Percentiles rank a stretch among this genome's conserved stretches.
Evolutionary conservation across 1,140 invertebrate genomes (phyloP).

Genomic region (Drosophila varians): DNA sequence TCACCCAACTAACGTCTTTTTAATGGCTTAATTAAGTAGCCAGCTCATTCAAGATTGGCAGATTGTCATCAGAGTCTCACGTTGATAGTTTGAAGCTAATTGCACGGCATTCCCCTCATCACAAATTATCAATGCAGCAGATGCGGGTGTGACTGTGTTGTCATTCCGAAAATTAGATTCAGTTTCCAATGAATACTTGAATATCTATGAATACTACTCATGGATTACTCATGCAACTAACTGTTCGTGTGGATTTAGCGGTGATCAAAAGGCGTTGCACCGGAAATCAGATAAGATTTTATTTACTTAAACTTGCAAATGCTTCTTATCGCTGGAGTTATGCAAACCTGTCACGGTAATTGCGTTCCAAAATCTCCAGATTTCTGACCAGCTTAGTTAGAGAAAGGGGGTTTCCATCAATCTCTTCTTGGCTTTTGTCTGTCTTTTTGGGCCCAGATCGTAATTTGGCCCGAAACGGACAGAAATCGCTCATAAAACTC

Average conservation of each 20-base stretch:
- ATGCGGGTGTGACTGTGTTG: constrained; percentile 1
- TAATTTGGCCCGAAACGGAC: constrained; percentile 52
- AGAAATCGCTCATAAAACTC: constrained; percentile 72
- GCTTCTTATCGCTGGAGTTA: background rate
- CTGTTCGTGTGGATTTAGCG: background rate
- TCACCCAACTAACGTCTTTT: constrained; percentile 24
- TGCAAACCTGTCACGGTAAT: background rate
- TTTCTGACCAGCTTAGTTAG: background rate
- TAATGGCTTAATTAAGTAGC: constrained; percentile 51
- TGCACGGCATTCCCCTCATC: constrained; percentile 1
- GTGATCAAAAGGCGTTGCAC: background rate
- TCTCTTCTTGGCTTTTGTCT: constrained; percentile 30
- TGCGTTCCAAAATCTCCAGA: constrained; percentile 1
- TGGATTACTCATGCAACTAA: constrained; percentile 16
- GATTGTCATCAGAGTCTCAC: constrained; percentile 57
- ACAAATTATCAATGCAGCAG: background rate
- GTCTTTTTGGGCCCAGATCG: constrained; percentile 14
- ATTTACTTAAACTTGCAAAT: background rate
- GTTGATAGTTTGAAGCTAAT: constrained; percentile 17
- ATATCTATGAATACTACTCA: too few relatives aligned
- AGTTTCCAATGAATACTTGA: too few relatives aligned
- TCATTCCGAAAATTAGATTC: constrained; percentile 6
- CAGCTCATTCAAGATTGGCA: constrained; percentile 8
- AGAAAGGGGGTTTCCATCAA: constrained; percentile 31
- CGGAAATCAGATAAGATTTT: constrained; percentile 1